Evolutionary conservation across 2,888 invertebrate genomes (phyloP), one percentile per base, ranked within the genome.

Genomic region (Priapulus caudatus): DNA sequence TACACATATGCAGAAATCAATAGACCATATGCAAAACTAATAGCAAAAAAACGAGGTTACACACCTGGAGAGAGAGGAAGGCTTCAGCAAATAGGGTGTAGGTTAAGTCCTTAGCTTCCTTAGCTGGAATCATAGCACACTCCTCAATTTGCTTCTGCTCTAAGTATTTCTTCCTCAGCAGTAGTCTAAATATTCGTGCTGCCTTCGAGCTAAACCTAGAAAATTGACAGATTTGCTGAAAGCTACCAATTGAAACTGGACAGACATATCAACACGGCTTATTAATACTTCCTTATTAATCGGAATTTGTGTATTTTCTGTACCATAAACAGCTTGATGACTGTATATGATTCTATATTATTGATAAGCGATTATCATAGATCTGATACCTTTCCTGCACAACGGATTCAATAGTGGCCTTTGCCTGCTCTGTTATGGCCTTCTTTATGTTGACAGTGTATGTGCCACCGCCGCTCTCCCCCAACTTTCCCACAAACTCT

Each of bases 121-220:
- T 95, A 20, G 86, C 83, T 0, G 89, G 86, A 62, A 95, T 80
- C 92, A 95, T 91, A 0, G 87, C 90, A 60, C 85, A 75, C 63
- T 87, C 86, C 67, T 92, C 91, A 53, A 95, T 84, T 66, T 87
- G 83, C 52, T 72, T 91, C 61, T 91, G 88, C 68, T 93, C 93
- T 54, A 92, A 81, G 65, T 81, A 88, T 60, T 83, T 83, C 65
- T 84, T 85, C 43, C 77, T 70, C 48, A 83, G 78, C 23, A 95
- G 81, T 56, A 95, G 78, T 56, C 90, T 82, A 69, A 91, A 92
- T 52, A 72, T 67, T 51, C 74, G 61, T 18, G 68, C 61, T 58
- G 68, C 66, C 56, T 69, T 68, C 1, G 69, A 67, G 3, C 70
- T 69, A 63, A 65, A 67, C 54, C 67, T 67, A 55, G 10, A 33